Conservation (phyloP, 2,797 vertebrate genomes). For the Chaunax sp. region DNA sequence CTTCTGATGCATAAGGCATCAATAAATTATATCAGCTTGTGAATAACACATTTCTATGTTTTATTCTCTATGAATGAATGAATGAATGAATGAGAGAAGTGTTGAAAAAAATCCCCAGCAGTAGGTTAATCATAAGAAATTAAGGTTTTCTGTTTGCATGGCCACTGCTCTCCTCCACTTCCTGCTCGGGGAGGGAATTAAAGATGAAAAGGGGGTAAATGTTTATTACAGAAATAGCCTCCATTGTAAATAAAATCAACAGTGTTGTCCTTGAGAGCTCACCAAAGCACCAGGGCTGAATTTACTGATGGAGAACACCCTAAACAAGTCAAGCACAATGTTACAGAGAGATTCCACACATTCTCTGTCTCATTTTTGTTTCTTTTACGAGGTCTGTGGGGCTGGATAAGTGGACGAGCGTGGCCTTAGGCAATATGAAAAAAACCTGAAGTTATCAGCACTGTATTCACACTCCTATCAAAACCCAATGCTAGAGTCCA, state of each 20-base stretch:
- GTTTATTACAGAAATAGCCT: slow-evolving; percentile 17
- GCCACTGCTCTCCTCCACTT: not conserved
- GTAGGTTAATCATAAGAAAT: not conserved
- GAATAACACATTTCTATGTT: slow-evolving; percentile 18
- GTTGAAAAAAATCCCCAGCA: slow-evolving; percentile 20
- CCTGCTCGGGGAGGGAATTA: not conserved
- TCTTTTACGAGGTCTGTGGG: slow-evolving; percentile 14
- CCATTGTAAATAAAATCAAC: slow-evolving; percentile 47
- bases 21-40: slow-evolving; percentile 5
- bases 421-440: slow-evolving; percentile 39
- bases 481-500: slow-evolving; percentile 22
- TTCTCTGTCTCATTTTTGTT: slow-evolving; percentile 4
- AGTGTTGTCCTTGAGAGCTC: slow-evolving; percentile 30
- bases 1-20: not conserved
- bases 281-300: slow-evolving; percentile 35
- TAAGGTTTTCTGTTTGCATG: not conserved
- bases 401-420: slow-evolving; percentile 24
- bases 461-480: slow-evolving; percentile 19
- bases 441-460: not conserved
- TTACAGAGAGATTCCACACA: slow-evolving; percentile 10
- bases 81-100: not conserved
- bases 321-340: slow-evolving; percentile 42
- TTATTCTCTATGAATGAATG: slow-evolving; percentile 12
- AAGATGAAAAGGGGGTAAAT: not conserved
- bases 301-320: slow-evolving; percentile 32